Evolutionary conservation across 37 sponge, comb jelly and placozoan species (phyloP).

Genomic region (Beroe forskalii): DNA sequence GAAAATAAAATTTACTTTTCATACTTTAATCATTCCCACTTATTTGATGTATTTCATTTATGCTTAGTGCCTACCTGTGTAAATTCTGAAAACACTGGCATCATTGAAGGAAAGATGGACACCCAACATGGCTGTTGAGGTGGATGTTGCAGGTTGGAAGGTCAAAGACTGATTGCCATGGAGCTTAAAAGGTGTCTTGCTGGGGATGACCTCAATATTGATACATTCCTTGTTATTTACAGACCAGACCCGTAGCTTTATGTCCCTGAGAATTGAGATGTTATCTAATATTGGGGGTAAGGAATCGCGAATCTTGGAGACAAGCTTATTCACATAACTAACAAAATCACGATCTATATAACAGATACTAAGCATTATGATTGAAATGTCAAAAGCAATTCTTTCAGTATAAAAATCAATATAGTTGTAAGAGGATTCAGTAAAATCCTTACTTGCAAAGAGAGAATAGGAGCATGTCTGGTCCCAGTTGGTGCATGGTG

Average conservation of each 20-base stretch:
- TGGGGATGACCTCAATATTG: constrained; percentile 28
- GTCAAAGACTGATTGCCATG: constrained; percentile 9
- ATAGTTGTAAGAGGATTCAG: too few relatives aligned
- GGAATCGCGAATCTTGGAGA: too few relatives aligned
- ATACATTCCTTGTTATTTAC: constrained; percentile 33
- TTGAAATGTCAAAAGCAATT: too few relatives aligned
- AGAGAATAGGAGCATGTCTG: constrained; percentile 59
- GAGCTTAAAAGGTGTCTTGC: constrained; percentile 6
- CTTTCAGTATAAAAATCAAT: not conserved
- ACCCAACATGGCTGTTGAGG: constrained; percentile 7
- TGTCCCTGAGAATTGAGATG: constrained; percentile 4
- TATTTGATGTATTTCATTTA: too few relatives aligned
- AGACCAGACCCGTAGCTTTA: constrained; percentile 59
- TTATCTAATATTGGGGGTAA: not conserved
- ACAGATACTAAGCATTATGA: too few relatives aligned
- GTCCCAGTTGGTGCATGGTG: constrained; percentile 25
- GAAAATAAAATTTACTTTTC: not conserved
- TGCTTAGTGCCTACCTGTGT: constrained; percentile 51
- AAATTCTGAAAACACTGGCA: constrained; percentile 33
- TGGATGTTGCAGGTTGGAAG: constrained; percentile 32
- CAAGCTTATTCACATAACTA: too few relatives aligned
- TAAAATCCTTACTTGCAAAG: constrained; percentile 47
- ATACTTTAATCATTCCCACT: too few relatives aligned
- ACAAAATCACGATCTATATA: too few relatives aligned
- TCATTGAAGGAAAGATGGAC: constrained; percentile 28